These are phyloP conservation scores for Diorhabda sublineata DNA, from an alignment of 1,140 invertebrate genomes.

Conservation along the genomic window DNA sequence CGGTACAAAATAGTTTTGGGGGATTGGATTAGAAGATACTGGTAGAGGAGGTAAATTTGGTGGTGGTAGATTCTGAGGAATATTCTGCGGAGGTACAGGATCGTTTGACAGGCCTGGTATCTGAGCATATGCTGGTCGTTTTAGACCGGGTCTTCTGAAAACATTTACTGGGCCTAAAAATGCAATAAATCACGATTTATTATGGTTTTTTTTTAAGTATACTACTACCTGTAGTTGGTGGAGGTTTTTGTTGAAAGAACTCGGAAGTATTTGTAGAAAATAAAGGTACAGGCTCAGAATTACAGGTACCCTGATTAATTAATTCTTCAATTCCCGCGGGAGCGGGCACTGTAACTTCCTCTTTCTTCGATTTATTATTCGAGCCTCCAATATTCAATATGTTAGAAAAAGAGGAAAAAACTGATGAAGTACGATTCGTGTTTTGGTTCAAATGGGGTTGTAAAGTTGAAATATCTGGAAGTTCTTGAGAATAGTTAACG, in stretches of 20 bases:
- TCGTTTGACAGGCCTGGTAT: constrained; percentile 42
- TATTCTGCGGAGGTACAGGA: constrained; percentile 8
- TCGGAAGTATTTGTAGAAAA: background rate
- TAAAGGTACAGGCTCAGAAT: constrained; percentile 7
- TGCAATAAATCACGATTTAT: background rate
- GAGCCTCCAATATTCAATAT: constrained; percentile 13
- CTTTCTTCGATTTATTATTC: constrained; percentile 8
- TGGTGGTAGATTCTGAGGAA: constrained; percentile 7
- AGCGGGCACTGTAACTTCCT: background rate
- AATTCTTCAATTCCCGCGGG: constrained; percentile 9
- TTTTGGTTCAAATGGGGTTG: constrained; percentile 11
- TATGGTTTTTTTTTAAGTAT: background rate
- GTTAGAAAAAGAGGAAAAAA: constrained; percentile 14
- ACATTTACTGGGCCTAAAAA: constrained; percentile 30
- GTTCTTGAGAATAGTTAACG: background rate
- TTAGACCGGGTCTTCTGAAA: constrained; percentile 39
- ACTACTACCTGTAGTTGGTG: background rate
- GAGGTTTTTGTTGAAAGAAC: background rate
- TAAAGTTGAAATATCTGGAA: constrained; percentile 4
- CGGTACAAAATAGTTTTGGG: background rate
- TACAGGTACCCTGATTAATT: background rate
- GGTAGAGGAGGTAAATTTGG: constrained; percentile 14
- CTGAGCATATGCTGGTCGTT: constrained; percentile 45
- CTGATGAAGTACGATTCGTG: constrained; percentile 3
- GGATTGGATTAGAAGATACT: constrained; percentile 11